Evolutionary conservation across 2,797 vertebrate species (phyloP), one percentile per base, ranked within the genome.

Genomic region (Bufotes viridis): DNA sequence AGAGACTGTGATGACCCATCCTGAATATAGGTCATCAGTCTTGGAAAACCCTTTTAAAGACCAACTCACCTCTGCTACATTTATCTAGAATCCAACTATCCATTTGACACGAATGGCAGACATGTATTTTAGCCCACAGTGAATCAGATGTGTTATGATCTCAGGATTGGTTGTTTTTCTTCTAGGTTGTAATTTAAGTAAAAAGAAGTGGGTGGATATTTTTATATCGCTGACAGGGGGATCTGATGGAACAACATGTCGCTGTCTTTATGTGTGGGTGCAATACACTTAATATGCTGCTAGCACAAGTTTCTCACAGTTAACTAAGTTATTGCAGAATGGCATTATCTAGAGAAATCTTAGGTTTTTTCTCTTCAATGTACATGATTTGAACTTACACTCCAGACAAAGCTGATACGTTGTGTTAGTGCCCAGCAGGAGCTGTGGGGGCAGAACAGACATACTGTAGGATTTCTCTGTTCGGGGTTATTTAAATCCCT

Each of bases 201-300:
- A 24, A 57, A 83, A 83, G 53, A 20, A 67, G 81, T 83, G 81
- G 81, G 81, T 22, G 81, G 81, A 72, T 83, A 72, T 72, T 83
- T 83, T 70, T 83, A 70, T 72, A 83, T 70, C 81, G 7, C 24
- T 55, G 51, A 67, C 67, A 67, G 81, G 65, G 82, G 69, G 69
- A 84, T 84, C 82, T 84, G 82, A 57, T 57, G 69, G 82, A 84
- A 72, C 53, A 74, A 70, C 67, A 70, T 84, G 82, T 74, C 82
- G 74, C 67, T 60, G 67, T 84, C 67, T 83, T 11, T 10, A 70
- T 84, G 67, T 84, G 67, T 84, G 82, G 82, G 82, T 74, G 82
- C 67, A 42, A 34, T 17, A 57, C 57, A 67, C 81, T 83, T 58
- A 17, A 29, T 34, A 53, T 55, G 24, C 67, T 29, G 53, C 24